Conservation (phyloP, 2,888 invertebrate genomes). For the Xestobium rufovillosum region DNA sequence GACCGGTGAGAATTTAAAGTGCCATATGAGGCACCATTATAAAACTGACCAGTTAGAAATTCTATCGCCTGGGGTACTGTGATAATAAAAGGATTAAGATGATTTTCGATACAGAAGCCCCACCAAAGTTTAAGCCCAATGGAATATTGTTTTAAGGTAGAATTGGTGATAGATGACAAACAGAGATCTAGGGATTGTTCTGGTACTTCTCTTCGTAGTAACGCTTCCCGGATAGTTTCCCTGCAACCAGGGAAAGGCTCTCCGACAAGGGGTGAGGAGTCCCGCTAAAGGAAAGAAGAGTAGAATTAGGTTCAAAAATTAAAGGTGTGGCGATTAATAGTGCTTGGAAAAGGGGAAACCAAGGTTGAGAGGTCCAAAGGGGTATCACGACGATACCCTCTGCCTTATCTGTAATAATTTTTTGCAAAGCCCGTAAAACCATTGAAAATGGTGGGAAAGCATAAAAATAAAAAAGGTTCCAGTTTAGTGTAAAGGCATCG, state of each 20-base stretch:
- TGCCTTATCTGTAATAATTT: too few species aligned
- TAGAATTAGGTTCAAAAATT: constrained; percentile 18
- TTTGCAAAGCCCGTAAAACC: too few species aligned
- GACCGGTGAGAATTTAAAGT: constrained; percentile 11
- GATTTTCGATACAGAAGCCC: constrained; percentile 16
- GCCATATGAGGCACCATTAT: constrained; percentile 11
- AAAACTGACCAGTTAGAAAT: constrained; percentile 4
- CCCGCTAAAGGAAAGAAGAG: constrained; percentile 22
- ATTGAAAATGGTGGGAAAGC: constrained; percentile 32
- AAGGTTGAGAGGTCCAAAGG: constrained; percentile 25
- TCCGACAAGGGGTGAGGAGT: constrained; percentile 16
- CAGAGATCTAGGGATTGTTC: constrained; percentile 14
- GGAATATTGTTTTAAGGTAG: constrained; percentile 18
- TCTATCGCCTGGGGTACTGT: not conserved
- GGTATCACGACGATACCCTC: constrained; percentile 29
- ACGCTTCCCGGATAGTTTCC: constrained; percentile 18
- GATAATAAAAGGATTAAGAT: constrained; percentile 7
- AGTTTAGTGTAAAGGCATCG: constrained; percentile 26
- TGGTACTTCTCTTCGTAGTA: constrained; percentile 7
- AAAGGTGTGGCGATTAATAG: constrained; percentile 12
- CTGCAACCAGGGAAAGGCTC: constrained; percentile 23
- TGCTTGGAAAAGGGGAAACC: constrained; percentile 28
- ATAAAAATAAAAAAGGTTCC: constrained; percentile 22
- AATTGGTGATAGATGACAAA: constrained; percentile 14
- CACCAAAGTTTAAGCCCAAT: constrained; percentile 17